Base-by-base conservation (phyloP, 2,888 invertebrate species). In the Clostera curtula region DNA sequence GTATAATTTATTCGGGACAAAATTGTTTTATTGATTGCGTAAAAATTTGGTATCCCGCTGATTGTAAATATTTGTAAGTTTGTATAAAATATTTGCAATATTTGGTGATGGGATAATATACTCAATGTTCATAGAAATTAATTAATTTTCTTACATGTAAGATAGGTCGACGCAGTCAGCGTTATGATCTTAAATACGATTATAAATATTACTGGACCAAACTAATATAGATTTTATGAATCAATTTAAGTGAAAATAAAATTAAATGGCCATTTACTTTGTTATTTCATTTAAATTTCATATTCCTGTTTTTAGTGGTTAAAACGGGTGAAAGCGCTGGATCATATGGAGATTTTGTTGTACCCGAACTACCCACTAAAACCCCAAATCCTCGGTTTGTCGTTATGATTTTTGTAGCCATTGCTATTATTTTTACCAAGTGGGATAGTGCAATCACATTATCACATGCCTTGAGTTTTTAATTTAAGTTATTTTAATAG, bases 1-100 rank as follows among this genome's bases (percentile, higher is more conserved):
- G 50, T n/a, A n/a, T n/a, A 45, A 62, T 79, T 83, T 82, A 80
- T 83, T 80, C 38, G 80, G 77, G 67, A 58, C 82, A 80, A 72
- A 79, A 79, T 80, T 72, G 22, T 28, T 25, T 35, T 57, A 41
- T 52, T 39, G 56, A 59, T 55, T 63, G 54, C 59, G 50, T 29
- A 41, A 43, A 42, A 41, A 36, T 32, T 37, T 37, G 27, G 36
- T 44, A 41, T 42, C 68, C 72, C 69, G 72, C 71, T 73, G 70
- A 67, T n/a, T 64, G 69, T 71, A 56, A 49, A 62, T 58, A 56
- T 42, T 55, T 34, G n/a, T n/a, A n/a, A 53, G 35, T 44, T 48
- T 48, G 25, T 51, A 43, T 44, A 36, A 40, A 51, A 34, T 43
- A 49, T 49, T 47, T 56, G 36, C 55, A 55, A 51, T 55, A 47